These are phyloP conservation scores for Malurus splendens DNA, from an alignment of 2,797 vertebrate genomes.

Conservation along the genomic window DNA sequence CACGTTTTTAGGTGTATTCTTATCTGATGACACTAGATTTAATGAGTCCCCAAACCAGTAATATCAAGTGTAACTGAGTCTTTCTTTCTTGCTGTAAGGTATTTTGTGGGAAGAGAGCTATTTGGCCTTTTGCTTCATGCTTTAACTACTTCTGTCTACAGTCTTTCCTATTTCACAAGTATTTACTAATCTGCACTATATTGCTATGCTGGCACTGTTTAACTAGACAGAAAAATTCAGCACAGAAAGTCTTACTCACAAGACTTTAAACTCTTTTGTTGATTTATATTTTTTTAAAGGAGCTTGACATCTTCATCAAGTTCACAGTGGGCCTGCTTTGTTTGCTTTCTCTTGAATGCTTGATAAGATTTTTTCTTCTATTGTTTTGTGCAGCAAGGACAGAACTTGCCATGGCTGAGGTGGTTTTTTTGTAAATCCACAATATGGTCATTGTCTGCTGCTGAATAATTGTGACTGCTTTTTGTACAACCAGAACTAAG, in stretches of 20 bases:
- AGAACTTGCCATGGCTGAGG: constrained; percentile 91
- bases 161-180: background rate
- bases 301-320: constrained; percentile 99
- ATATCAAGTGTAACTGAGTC: background rate
- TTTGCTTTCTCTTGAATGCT: constrained; percentile 98
- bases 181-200: constrained; percentile 59
- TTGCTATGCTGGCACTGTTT: constrained; percentile 66
- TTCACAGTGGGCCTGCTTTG: constrained; percentile 94
- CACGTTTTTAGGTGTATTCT: background rate
- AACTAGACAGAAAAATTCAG: constrained; percentile 69
- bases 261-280: constrained; percentile 78
- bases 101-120: constrained; percentile 38
- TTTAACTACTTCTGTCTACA: constrained; percentile 54
- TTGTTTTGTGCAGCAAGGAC: constrained; percentile 93
- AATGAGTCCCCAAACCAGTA: background rate
- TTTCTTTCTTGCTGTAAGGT: constrained; percentile 18
- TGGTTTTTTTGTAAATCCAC: constrained; percentile 84
- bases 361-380: constrained; percentile 90
- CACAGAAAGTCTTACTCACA: constrained; percentile 72
- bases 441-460: constrained; percentile 98
- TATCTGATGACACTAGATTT: background rate
- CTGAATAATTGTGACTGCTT: constrained; percentile 99
- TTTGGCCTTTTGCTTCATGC: constrained; percentile 42
- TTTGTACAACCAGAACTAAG: constrained; percentile 94
- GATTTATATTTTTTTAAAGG: constrained; percentile 82